Evolutionary conservation across 2,797 vertebrate genomes (phyloP), one percentile per base, ranked within the genome.

Genomic region (Fistularia commersonii): DNA sequence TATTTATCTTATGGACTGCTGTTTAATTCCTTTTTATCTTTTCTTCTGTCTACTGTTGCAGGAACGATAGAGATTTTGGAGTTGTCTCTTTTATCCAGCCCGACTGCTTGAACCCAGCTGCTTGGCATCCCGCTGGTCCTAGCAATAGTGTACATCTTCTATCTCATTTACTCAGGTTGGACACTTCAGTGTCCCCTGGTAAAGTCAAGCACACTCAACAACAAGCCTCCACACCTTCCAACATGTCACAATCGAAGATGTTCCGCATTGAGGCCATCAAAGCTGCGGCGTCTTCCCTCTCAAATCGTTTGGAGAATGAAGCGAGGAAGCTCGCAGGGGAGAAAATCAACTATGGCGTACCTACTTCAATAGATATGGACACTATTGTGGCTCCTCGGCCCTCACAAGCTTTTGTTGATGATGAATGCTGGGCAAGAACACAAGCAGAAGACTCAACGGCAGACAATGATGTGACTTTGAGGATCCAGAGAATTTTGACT

Each of bases 261-360:
- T 92, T 92, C 63, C 93, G 94, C 3, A 94, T 98, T 43, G 94
- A 98, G 72, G 93, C 94, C 51, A 75, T 99, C 61, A 99, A 97
- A 80, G 94, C 95, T 53, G 96, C 93, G n/a, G 97, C 97, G 11
- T 91, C 91, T 34, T 96, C 94, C 12, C 89, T 99, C 47, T 98
- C 95, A 43, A 93, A 79, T 58, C 93, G 94, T 34, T 93, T 99
- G 67, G 97, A 96, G 86, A 94, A 70, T 1, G 94, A 99, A 81
- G 95, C 96, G 6, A 91, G 91, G 45, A 97, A 91, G 61, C 83
- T 98, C 72, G 93, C 93, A 8, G 90, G 92, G 0, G 87, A 90
- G 46, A 88, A 88, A 11, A 83, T 93, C 68, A 93, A 88, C 77
- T 93, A 87, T 7, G 88, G 92, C 41, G 62, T 77, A 11, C 23